phyloP scores from a whole-genome alignment of 2,797 vertebrate genomes.

The Sternarchorhynchus goeldii region DNA sequence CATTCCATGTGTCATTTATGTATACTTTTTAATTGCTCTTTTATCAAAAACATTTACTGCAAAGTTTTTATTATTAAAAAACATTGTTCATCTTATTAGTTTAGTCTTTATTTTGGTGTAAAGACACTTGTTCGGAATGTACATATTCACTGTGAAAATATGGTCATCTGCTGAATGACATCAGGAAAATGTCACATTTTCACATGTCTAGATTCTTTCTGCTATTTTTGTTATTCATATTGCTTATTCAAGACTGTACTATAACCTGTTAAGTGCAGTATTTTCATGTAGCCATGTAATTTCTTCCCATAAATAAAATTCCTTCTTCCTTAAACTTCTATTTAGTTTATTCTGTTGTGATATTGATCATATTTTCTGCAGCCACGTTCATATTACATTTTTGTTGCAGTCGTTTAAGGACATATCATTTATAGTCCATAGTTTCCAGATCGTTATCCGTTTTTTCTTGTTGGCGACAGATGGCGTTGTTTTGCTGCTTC shows the following conservation, averaged over 20 bases:
- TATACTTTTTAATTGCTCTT: slow-evolving; percentile 35
- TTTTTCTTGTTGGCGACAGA: not conserved
- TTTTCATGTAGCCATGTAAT: slow-evolving; percentile 59
- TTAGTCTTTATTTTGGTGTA: slow-evolving; percentile 56
- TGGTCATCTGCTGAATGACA: slow-evolving; percentile 54
- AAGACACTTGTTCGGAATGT: slow-evolving; percentile 67
- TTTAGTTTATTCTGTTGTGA: not conserved
- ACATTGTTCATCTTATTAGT: slow-evolving; percentile 42
- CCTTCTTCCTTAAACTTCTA: slow-evolving; percentile 57
- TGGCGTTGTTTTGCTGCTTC: not conserved
- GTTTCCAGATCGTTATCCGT: too few species aligned
- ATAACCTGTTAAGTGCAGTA: slow-evolving; percentile 67
- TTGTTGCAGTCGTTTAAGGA: too few species aligned
- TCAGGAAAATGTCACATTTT: slow-evolving; percentile 22
- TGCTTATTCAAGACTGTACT: slow-evolving; percentile 60
- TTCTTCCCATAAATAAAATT: slow-evolving; percentile 76
- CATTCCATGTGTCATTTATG: slow-evolving; percentile 53
- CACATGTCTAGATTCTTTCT: slow-evolving; percentile 46
- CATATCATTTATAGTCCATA: too few species aligned
- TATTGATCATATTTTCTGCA: not conserved
- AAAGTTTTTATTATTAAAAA: slow-evolving; percentile 35
- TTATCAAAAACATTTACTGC: slow-evolving; percentile 6
- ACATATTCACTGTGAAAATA: slow-evolving; percentile 78
- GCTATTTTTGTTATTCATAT: slow-evolving; percentile 51
- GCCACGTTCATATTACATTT: not conserved